Evolutionary conservation across 1,140 invertebrate species (phyloP), one percentile per base, ranked within the genome.

Genomic region (Drosophila elegans): DNA sequence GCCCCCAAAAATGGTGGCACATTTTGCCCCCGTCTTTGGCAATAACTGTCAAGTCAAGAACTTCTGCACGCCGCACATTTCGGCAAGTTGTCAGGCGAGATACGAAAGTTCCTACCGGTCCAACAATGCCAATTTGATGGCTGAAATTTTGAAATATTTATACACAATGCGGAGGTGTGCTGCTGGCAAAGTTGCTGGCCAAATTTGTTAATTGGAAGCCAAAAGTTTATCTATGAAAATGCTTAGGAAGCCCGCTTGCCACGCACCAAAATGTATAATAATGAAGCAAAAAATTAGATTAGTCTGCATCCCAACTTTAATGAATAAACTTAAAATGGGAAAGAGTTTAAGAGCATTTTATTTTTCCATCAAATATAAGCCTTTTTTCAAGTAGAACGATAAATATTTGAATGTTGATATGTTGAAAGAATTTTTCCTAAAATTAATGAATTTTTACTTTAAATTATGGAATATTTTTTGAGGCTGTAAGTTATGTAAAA

Each of bases 81-180:
- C 44, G 78, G 74, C 82, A 86, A 86, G 79, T 88, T 88, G 79
- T 88, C 78, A 82, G 45, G 69, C 66, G 69, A 77, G 80, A 88
- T 75, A 55, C 59, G 38, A 78, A 88, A 83, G 66, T 84, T 78
- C 32, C 42, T 21, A 21, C 16, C 48, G 46, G 59, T 59, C 75
- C 57, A 69, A 78, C 69, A 86, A 86, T 86, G 78, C 63, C 64
- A 88, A 88, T 86, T 88, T 86, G 75, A 86, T 71, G 82, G 57
- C 57, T 25, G 61, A 63, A 68, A 82, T 88, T 85, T 60, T 56
- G 63, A 88, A 79, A 75, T 83, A 66, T 74, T 51, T 63, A 71
- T 71, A 71, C 52, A 36, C 45, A 56, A 7, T 55, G 49, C 34
- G 25, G 39, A 71, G 67, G 67, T 69, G 67, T 69, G 41, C 42